Percentiles rank a stretch among this genome's conserved stretches.
phyloP scores from a whole-genome alignment of 2,113 vertebrate genomes.

The Balaenoptera acutorostrata region DNA sequence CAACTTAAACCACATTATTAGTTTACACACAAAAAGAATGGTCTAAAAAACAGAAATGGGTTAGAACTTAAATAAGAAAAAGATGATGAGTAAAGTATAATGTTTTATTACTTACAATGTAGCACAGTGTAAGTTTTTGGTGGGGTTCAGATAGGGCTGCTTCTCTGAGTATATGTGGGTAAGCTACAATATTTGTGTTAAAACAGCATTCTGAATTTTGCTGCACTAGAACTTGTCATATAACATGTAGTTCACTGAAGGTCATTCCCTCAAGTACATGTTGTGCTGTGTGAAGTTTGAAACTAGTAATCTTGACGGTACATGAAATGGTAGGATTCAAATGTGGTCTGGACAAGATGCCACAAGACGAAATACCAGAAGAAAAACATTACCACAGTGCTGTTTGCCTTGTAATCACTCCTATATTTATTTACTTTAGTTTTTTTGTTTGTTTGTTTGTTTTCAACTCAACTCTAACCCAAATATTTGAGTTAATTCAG shows the following conservation, averaged over 20 bases:
- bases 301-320: slow-evolving; percentile 46
- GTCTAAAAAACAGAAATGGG: not conserved
- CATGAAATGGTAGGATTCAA: slow-evolving; percentile 61
- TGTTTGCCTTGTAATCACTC: slow-evolving; percentile 22
- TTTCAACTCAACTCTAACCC: not conserved
- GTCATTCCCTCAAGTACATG: slow-evolving; percentile 43
- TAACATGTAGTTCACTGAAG: slow-evolving; percentile 23
- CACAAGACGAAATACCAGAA: slow-evolving; percentile 43
- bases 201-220: slow-evolving; percentile 14
- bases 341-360: slow-evolving; percentile 47
- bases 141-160: not conserved
- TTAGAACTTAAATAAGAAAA: slow-evolving; percentile 7
- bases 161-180: not conserved
- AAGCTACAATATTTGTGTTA: not conserved
- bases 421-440: not conserved
- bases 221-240: not conserved
- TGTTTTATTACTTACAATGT: slow-evolving; percentile 4
- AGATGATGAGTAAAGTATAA: not conserved
- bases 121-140: not conserved
- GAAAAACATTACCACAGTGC: not conserved
- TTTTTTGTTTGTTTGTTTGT: not conserved
- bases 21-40: not conserved
- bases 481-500: slow-evolving; percentile 27
- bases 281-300: slow-evolving; percentile 51
- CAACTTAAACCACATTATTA: not conserved